Evolutionary conservation across 2,888 invertebrate species (phyloP).

Genomic region (Chironomus tentans): DNA sequence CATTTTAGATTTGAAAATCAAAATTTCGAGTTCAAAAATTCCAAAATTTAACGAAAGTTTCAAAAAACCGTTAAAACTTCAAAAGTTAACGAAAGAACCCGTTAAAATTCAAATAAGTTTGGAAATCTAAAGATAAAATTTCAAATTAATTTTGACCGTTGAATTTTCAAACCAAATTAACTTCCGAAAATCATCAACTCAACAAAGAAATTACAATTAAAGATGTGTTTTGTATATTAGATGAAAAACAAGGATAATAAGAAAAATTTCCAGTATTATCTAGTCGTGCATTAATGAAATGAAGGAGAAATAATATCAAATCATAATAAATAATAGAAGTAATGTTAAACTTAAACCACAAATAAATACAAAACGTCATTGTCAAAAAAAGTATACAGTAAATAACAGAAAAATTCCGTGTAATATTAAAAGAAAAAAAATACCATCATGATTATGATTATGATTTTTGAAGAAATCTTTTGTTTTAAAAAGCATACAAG

Average conservation of each 20-base stretch:
- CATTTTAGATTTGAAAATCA: too few relatives aligned
- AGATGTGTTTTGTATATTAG: not conserved
- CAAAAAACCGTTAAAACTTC: too few relatives aligned
- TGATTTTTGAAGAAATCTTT: not conserved
- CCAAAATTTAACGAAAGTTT: too few relatives aligned
- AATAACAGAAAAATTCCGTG: not conserved
- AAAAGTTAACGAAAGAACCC: too few relatives aligned
- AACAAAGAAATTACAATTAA: not conserved
- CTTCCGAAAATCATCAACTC: too few relatives aligned
- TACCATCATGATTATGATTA: not conserved
- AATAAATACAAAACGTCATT: not conserved
- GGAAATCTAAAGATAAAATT: too few relatives aligned
- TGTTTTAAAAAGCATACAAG: not conserved
- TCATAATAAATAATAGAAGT: not conserved
- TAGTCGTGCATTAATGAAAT: conserved; percentile 28
- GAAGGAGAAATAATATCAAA: not conserved
- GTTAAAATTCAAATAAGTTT: too few relatives aligned
- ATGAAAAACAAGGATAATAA: conserved; percentile 16
- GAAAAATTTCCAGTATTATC: conserved; percentile 29
- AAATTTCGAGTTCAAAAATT: too few relatives aligned
- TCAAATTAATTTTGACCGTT: too few relatives aligned
- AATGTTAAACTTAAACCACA: not conserved
- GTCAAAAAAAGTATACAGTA: conserved; percentile 5
- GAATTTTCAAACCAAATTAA: too few relatives aligned
- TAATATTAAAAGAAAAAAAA: not conserved